Percentiles rank a stretch among this genome's conserved stretches.
Conservation (phyloP, 2,113 vertebrate species). For the Oryzias melastigma region DNA sequence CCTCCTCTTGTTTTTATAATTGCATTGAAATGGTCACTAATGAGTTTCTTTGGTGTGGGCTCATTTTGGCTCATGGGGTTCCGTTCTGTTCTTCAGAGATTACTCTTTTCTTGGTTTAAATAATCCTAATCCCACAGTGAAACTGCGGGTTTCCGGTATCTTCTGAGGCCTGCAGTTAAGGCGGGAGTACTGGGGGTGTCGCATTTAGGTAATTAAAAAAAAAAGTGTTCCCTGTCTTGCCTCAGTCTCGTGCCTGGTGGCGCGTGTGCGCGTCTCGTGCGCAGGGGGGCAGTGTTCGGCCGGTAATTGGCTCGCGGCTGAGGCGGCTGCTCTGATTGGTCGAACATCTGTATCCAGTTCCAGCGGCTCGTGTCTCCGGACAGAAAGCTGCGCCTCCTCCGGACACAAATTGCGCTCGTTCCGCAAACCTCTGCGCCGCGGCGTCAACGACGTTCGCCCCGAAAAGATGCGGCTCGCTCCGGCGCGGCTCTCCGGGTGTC, state of each 20-base stretch:
- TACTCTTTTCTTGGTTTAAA: too few species aligned
- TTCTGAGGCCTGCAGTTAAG: too few species aligned
- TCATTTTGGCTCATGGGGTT: too few species aligned
- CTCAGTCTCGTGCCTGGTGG: too few species aligned
- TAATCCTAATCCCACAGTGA: too few species aligned
- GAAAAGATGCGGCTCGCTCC: not conserved
- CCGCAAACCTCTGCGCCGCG: not conserved
- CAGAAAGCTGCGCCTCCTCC: slow-evolving; percentile 48
- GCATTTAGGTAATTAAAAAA: not conserved
- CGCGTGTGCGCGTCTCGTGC: slow-evolving; percentile 5
- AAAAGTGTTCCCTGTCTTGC: not conserved
- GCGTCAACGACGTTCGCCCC: not conserved
- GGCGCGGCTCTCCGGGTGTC: not conserved
- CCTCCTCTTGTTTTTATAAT: not conserved
- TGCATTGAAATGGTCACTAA: not conserved
- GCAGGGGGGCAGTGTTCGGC: slow-evolving; percentile 65
- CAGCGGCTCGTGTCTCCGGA: slow-evolving; percentile 55
- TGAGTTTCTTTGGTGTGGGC: not conserved
- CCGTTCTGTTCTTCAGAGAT: too few species aligned
- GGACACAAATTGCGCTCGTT: not conserved
- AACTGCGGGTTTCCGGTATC: too few species aligned
- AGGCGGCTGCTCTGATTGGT: slow-evolving; percentile 56
- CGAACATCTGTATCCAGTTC: slow-evolving; percentile 69
- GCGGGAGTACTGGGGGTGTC: too few species aligned
- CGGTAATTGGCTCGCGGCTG: slow-evolving; percentile 39